phyloP scores from a whole-genome alignment of 1,140 invertebrate species.

The Octopus bimaculoides region DNA sequence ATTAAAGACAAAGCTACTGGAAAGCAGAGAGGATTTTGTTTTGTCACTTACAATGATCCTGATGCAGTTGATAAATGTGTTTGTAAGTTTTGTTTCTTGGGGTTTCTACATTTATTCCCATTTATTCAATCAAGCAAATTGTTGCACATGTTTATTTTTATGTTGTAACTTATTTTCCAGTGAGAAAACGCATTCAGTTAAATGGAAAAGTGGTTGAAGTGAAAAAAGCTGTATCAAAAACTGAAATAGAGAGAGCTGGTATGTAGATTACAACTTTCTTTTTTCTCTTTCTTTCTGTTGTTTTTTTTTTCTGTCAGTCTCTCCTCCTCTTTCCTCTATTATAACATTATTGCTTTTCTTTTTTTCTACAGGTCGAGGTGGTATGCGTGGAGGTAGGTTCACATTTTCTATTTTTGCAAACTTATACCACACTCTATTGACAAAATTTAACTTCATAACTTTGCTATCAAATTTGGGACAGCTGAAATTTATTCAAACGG shows the following conservation, averaged over 20 bases:
- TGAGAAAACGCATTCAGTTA: slow-evolving; percentile 57
- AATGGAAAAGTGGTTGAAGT: slow-evolving; percentile 58
- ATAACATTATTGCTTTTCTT: background rate
- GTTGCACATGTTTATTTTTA: too few relatives aligned
- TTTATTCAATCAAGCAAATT: too few relatives aligned
- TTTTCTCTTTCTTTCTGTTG: background rate
- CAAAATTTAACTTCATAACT: too few relatives aligned
- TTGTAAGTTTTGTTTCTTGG: slow-evolving; percentile 58
- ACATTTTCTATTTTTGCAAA: too few relatives aligned
- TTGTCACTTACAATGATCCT: slow-evolving; percentile 50
- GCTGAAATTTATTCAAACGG: too few relatives aligned
- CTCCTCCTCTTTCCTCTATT: background rate
- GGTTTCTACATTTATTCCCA: too few relatives aligned
- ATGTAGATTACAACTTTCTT: too few relatives aligned
- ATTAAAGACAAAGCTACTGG: slow-evolving; percentile 32
- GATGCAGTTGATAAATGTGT: slow-evolving; percentile 49
- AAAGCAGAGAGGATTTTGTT: slow-evolving; percentile 41
- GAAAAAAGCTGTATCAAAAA: slow-evolving; percentile 60
- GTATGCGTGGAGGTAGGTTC: background rate
- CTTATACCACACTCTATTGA: too few relatives aligned
- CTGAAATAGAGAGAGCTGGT: slow-evolving; percentile 29
- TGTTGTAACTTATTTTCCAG: slow-evolving; percentile 26
- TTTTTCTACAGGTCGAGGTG: background rate
- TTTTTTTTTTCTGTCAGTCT: background rate
- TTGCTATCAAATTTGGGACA: too few relatives aligned